These are phyloP conservation scores for Caerostris extrusa DNA, from an alignment of 1,140 invertebrate species.

Conservation along the genomic window DNA sequence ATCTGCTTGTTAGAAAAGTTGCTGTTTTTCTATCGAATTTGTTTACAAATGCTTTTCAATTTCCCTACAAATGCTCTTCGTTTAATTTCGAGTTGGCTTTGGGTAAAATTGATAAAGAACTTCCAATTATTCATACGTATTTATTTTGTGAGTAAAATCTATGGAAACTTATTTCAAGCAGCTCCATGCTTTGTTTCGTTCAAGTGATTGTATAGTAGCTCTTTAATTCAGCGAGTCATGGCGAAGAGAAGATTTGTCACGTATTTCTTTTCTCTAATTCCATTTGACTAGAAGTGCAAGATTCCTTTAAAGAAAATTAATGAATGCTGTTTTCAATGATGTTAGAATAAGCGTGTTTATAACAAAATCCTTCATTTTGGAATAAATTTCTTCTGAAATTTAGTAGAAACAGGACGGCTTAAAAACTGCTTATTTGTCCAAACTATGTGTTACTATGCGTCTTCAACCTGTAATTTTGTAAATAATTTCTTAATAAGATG, in stretches of 20 bases:
- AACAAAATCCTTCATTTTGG: not conserved
- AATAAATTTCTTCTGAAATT: not conserved
- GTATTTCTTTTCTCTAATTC: slow-evolving; percentile 25
- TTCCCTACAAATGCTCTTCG: not conserved
- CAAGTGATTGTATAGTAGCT: not conserved
- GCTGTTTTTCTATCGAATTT: not conserved
- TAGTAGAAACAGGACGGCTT: not conserved
- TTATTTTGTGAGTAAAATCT: slow-evolving; percentile 32
- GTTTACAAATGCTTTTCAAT: not conserved
- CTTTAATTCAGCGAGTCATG: not conserved
- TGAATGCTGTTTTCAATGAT: not conserved
- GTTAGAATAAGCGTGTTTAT: not conserved
- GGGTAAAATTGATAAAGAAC: not conserved
- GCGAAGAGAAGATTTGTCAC: slow-evolving; percentile 20
- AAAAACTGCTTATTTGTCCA: no score
- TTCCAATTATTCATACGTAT: slow-evolving; percentile 45
- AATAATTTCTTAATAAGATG: no score
- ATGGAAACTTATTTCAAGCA: not conserved
- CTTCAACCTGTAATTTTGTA: no score
- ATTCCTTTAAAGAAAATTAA: slow-evolving; percentile 10
- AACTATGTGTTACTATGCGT: no score
- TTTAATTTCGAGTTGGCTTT: slow-evolving; percentile 9
- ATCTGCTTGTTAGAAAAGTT: not conserved
- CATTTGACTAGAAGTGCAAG: not conserved
- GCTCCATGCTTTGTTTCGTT: not conserved